phyloP scores from a whole-genome alignment of 2,113 vertebrate species.

The Cyprinodon tularosa region DNA sequence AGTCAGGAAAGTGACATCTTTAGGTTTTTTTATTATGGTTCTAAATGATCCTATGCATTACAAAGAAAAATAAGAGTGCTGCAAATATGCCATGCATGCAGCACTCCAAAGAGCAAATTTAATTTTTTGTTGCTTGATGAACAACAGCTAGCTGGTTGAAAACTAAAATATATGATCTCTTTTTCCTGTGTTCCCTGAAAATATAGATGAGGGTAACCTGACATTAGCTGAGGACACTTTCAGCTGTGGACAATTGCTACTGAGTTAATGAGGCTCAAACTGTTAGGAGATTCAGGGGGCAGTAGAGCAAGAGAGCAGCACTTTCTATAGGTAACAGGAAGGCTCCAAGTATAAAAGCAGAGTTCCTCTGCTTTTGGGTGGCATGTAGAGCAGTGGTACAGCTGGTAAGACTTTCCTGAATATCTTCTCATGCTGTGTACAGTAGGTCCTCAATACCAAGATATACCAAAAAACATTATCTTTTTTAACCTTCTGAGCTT shows the following conservation, averaged over 20 bases:
- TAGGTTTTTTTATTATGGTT: not conserved
- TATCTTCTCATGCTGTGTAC: not conserved
- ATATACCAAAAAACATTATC: not conserved
- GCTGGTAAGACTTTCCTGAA: not conserved
- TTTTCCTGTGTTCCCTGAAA: not conserved
- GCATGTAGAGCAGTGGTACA: not conserved
- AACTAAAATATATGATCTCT: not conserved
- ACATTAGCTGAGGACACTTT: not conserved
- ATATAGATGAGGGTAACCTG: not conserved
- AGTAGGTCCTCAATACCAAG: not conserved
- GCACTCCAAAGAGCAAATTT: not conserved
- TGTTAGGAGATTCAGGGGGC: not conserved
- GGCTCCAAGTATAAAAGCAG: not conserved
- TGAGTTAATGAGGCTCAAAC: too few species aligned
- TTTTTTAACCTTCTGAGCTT: not conserved
- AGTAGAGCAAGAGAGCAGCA: not conserved
- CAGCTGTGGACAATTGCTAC: not conserved
- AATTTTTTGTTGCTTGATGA: not conserved
- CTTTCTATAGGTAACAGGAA: not conserved
- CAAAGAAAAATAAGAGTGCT: not conserved
- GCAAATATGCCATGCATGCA: not conserved
- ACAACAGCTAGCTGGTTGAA: not conserved
- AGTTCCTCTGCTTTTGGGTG: not conserved
- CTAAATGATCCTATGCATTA: not conserved
- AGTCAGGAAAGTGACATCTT: not conserved